Evolutionary conservation across 2,113 vertebrate genomes (phyloP).

Genomic region (Cyprinodon brontotheroides): DNA sequence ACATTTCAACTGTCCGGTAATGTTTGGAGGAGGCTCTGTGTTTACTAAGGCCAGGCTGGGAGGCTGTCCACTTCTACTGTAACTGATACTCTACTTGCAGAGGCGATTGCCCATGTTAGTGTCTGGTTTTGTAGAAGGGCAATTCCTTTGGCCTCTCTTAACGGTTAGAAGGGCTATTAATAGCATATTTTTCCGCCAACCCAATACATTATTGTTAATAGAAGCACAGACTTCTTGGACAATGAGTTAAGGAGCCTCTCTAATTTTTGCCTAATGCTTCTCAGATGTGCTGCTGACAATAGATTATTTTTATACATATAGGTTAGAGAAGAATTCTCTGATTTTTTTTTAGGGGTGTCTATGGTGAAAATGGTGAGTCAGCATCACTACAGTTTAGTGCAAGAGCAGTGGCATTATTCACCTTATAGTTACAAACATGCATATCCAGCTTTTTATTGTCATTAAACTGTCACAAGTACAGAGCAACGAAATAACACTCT

Average conservation of each 20-base stretch:
- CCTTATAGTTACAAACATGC: not conserved
- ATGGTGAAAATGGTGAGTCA: not conserved
- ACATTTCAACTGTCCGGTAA: slow-evolving; percentile 3
- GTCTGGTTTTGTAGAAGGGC: slow-evolving; percentile 61
- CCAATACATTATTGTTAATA: slow-evolving; percentile 65
- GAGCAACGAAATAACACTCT: too few relatives aligned
- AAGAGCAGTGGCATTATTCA: not conserved
- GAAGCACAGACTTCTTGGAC: slow-evolving; percentile 33
- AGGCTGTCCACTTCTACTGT: slow-evolving; percentile 37
- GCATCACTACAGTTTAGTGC: not conserved
- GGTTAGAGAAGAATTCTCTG: not conserved
- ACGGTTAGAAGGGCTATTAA: slow-evolving; percentile 70
- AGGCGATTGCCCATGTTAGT: slow-evolving; percentile 61
- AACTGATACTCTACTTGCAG: slow-evolving; percentile 52
- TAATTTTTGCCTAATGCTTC: slow-evolving; percentile 19
- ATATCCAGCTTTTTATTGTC: too few relatives aligned
- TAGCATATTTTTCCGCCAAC: slow-evolving; percentile 77
- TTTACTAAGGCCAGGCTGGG: slow-evolving; percentile 42
- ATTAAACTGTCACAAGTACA: too few relatives aligned
- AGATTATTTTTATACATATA: not conserved
- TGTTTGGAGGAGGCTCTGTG: slow-evolving; percentile 32
- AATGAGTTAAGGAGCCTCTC: slow-evolving; percentile 14
- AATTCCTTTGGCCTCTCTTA: slow-evolving; percentile 67
- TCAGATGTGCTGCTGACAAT: not conserved
- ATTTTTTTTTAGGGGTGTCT: not conserved